These are phyloP conservation scores for Stigmatopora nigra DNA, from an alignment of 2,113 vertebrate species.

Conservation along the genomic window DNA sequence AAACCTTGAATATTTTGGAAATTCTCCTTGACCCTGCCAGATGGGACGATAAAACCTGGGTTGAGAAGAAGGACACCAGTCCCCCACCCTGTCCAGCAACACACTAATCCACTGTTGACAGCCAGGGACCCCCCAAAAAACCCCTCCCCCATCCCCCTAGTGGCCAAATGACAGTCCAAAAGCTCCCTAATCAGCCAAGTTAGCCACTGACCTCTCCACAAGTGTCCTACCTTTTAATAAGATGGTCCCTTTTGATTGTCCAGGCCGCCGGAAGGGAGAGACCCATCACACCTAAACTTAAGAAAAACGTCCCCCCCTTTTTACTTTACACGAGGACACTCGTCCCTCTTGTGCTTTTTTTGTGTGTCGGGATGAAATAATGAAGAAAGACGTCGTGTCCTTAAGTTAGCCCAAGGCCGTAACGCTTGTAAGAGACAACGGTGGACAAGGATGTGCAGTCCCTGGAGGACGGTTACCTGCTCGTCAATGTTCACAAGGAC, in stretches of 20 bases:
- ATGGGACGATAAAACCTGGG: slow-evolving; percentile 9
- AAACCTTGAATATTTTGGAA: slow-evolving; percentile 28
- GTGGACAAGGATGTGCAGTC: slow-evolving; percentile 18
- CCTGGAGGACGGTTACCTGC: slow-evolving; percentile 22
- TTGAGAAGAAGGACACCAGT: slow-evolving; percentile 29
- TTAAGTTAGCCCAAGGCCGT: slow-evolving; percentile 28
- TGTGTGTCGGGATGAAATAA: slow-evolving; percentile 32
- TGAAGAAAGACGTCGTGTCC: slow-evolving; percentile 25
- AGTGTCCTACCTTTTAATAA: slow-evolving; percentile 57
- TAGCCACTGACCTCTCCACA: slow-evolving; percentile 50
- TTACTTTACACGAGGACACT: background rate
- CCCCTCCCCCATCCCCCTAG: background rate
- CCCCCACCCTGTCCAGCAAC: background rate
- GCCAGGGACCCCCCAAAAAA: background rate
- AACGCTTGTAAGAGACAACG: slow-evolving; percentile 19
- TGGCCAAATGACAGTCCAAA: slow-evolving; percentile 16
- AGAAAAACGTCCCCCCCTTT: background rate
- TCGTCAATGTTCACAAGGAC: slow-evolving; percentile 36
- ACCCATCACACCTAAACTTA: slow-evolving; percentile 26
- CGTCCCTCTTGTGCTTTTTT: background rate
- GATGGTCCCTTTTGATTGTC: slow-evolving; percentile 58
- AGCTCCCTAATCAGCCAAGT: slow-evolving; percentile 58
- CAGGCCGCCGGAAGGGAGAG: slow-evolving; percentile 43
- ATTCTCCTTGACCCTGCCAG: slow-evolving; percentile 54
- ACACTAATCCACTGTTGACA: slow-evolving; percentile 7